Evolutionary conservation across 1,140 invertebrate species (phyloP), one percentile per base, ranked within the genome.

Genomic region (Penaeus vannamei): DNA sequence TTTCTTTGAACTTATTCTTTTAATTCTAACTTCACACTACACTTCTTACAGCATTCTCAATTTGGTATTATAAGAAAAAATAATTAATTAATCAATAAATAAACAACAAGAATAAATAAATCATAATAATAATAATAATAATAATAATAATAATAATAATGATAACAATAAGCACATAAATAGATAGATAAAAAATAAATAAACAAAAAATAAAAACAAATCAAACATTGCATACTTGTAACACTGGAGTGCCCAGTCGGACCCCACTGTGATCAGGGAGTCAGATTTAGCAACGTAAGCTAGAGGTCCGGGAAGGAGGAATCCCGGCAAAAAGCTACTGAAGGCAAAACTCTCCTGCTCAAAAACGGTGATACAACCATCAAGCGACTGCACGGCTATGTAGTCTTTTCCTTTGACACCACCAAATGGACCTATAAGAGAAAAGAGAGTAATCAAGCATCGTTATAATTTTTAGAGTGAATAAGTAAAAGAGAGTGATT

Each of bases 331-430:
- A 88, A 95, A 94, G 81, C 96, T 95, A 91, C 94, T 95, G 92
- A 97, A 97, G 32, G 96, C 94, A 92, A 96, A 96, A 59, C 95
- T 95, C 92, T 98, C 97, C 93, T 98, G 97, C 92, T 98, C 98
- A 93, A 96, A 98, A 92, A 98, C 96, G 62, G 95, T 95, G 2
- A 98, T 53, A 26, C 95, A 95, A 1, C 97, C 97, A 93, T 98
- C 97, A 81, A 98, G 93, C 32, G 96, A 96, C 93, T 98, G 97
- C 4, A 98, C 95, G 92, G 97, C 97, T 61, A 98, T 94, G 91
- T 97, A 97, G 93, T 91, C 83, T 66, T 91, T 91, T 93, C 94
- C 93, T 95, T 93, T 95, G 8, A 95, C 95, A 59, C 95, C 95
- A 1, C 97, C 97, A 94, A 98, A 98, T 1, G 96, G 94, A 32